Percentiles rank a stretch among this genome's conserved stretches.
phyloP scores from a whole-genome alignment of 1,140 invertebrate species.

The Archivesica marissinica region DNA sequence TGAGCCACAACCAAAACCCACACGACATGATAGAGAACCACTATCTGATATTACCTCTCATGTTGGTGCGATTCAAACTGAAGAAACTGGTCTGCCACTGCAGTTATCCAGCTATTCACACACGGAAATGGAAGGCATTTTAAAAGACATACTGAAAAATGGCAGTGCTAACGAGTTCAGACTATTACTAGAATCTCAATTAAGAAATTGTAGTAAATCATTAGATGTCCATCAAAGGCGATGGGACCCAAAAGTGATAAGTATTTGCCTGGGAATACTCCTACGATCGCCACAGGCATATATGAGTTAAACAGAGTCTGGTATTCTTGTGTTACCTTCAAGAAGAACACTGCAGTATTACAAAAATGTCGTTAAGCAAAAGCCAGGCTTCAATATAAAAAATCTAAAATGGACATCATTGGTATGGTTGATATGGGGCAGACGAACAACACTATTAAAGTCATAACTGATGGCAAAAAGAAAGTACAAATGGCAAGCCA shows the following conservation, averaged over 20 bases:
- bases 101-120: background rate
- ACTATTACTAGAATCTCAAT: conserved; percentile 46
- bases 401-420: conserved; percentile 54
- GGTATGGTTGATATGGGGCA: conserved; percentile 60
- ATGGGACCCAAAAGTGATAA: conserved; percentile 43
- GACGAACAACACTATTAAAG: conserved; percentile 42
- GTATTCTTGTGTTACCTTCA: background rate
- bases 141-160: background rate
- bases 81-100: background rate
- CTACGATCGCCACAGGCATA: background rate
- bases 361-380: conserved; percentile 2
- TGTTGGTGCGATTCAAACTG: background rate
- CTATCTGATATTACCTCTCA: background rate
- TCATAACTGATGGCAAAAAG: conserved; percentile 29
- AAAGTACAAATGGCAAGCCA: conserved; percentile 61
- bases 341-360: background rate
- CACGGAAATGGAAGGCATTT: background rate
- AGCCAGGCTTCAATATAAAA: conserved; percentile 5
- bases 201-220: conserved; percentile 27
- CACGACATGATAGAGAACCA: background rate
- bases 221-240: conserved; percentile 23
- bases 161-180: conserved; percentile 18
- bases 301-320: background rate
- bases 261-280: conserved; percentile 26
- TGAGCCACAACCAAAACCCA: background rate